These are phyloP conservation scores for Nesidiocoris tenuis DNA, from an alignment of 2,888 invertebrate genomes.

Conservation along the genomic window DNA sequence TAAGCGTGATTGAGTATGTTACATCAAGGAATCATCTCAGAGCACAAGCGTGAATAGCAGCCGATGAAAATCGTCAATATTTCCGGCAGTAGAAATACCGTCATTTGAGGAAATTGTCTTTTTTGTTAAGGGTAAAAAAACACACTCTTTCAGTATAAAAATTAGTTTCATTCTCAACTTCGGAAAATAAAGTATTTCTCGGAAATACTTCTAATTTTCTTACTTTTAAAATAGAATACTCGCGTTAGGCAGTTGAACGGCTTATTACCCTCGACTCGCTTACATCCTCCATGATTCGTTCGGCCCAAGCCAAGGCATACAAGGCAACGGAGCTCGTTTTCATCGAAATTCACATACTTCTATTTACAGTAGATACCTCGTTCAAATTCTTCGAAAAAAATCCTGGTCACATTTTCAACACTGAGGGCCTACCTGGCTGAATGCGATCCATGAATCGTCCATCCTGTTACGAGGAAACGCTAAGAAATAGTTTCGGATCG, in stretches of 20 bases:
- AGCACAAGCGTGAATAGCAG: no score
- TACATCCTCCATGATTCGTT: neutral
- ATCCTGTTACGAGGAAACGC: no score
- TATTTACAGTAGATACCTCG: no score
- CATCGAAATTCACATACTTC: neutral
- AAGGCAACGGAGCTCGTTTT: slow-evolving; percentile 6
- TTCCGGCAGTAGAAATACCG: neutral
- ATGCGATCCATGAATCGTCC: no score
- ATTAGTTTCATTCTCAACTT: slow-evolving; percentile 17
- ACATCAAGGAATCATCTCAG: no score
- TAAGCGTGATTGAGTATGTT: no score
- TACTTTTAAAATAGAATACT: slow-evolving; percentile 26
- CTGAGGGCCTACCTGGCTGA: no score
- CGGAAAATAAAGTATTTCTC: slow-evolving; percentile 35
- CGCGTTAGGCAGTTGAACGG: slow-evolving; percentile 27
- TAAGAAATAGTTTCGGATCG: no score
- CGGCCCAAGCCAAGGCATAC: neutral
- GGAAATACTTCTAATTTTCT: slow-evolving; percentile 22
- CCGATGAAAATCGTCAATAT: neutral
- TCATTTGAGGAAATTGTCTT: neutral
- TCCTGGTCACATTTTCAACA: no score
- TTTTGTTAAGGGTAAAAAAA: slow-evolving; percentile 1
- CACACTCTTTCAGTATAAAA: slow-evolving; percentile 35
- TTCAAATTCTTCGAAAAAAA: no score
- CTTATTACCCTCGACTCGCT: neutral